Conservation (phyloP, 2,113 vertebrate genomes). For the Elephas maximus region DNA sequence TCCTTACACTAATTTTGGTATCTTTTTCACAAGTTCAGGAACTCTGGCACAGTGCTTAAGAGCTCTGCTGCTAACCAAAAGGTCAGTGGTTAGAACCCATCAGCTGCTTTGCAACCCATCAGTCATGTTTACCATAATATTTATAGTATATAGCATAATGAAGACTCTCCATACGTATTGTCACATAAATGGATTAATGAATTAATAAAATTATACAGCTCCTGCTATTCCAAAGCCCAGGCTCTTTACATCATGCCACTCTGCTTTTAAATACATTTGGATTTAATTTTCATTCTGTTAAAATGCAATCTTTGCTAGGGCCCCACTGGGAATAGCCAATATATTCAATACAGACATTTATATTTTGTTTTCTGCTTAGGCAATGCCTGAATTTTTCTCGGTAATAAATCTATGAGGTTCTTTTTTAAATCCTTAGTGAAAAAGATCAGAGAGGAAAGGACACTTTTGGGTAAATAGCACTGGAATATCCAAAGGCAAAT, state of each 20-base stretch:
- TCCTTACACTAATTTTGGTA: background rate
- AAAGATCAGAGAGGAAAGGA: constrained; percentile 61
- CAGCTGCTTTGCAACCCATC: too few relatives aligned
- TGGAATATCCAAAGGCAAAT: constrained; percentile 58
- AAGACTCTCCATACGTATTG: background rate
- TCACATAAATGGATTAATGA: background rate
- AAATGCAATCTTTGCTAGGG: constrained; percentile 44
- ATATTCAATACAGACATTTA: constrained; percentile 48
- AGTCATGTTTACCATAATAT: background rate
- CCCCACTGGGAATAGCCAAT: background rate
- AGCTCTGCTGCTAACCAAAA: too few relatives aligned
- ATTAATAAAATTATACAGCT: background rate
- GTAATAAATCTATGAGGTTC: constrained; percentile 2
- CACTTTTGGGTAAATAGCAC: constrained; percentile 33
- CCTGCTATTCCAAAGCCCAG: background rate
- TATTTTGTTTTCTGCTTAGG: constrained; percentile 56
- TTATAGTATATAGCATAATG: background rate
- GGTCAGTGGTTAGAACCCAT: too few relatives aligned
- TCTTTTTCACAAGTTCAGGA: background rate
- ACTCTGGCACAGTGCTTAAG: too few relatives aligned
- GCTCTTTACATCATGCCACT: background rate
- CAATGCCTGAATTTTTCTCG: constrained; percentile 49
- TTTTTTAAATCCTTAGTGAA: constrained; percentile 46
- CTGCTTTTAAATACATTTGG: background rate
- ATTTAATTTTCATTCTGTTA: constrained; percentile 46